Conservation (phyloP, 64 coral and sea anemone genomes). For the Platygyra sinensis region DNA sequence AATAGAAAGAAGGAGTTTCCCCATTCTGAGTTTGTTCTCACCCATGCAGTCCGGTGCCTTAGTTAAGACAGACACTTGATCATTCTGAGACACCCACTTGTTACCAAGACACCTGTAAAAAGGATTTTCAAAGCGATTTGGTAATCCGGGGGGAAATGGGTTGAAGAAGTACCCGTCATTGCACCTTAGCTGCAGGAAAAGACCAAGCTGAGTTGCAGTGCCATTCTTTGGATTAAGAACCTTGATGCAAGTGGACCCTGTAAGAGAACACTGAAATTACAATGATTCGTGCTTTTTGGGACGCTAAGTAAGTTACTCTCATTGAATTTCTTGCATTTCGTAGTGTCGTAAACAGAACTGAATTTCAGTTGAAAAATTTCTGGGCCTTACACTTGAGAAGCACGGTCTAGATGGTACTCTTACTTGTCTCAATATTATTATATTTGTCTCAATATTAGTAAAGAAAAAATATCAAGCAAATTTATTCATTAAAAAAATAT, state of each 20-base stretch:
- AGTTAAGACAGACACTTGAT: conserved; percentile 15
- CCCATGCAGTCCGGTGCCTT: conserved; percentile 75
- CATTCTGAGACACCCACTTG: conserved; percentile 41
- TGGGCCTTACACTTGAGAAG: not conserved
- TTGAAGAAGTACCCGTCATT: conserved; percentile 65
- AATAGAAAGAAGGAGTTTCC: too few species aligned
- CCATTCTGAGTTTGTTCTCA: conserved; percentile 7
- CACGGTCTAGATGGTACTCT: not conserved
- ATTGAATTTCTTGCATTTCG: too few species aligned
- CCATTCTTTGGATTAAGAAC: conserved; percentile 67
- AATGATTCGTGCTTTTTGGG: too few species aligned
- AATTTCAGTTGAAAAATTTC: too few species aligned
- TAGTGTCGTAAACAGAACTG: too few species aligned
- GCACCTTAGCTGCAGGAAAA: conserved; percentile 20
- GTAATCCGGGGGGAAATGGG: conserved; percentile 33
- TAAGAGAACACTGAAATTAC: not conserved
- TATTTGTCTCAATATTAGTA: too few species aligned
- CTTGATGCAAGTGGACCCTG: conserved; percentile 28
- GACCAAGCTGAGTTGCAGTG: not conserved
- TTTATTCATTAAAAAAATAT: too few species aligned
- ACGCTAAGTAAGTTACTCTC: too few species aligned
- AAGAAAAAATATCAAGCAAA: too few species aligned
- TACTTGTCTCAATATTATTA: too few species aligned
- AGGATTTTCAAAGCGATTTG: not conserved
- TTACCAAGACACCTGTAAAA: conserved; percentile 15